Conservation (phyloP, 2,797 vertebrate genomes). For the Coregonus suidteri region DNA sequence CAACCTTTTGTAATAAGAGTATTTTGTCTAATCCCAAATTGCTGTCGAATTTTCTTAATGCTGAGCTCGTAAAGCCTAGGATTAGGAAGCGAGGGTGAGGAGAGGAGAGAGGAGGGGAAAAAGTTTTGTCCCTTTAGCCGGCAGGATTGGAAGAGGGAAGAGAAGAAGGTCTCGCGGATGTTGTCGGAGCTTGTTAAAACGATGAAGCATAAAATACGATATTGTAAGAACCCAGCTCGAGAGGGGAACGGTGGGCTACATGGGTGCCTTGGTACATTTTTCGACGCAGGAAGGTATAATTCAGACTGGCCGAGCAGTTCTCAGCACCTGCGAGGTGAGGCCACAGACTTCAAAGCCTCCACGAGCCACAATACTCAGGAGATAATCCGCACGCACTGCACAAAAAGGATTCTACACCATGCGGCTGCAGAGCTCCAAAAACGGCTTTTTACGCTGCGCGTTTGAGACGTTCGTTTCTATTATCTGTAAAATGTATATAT, state of each 20-base stretch:
- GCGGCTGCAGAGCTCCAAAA: constrained; percentile 34
- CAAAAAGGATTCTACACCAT: constrained; percentile 47
- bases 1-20: constrained; percentile 83
- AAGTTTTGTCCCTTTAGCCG: constrained; percentile 77
- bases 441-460: constrained; percentile 43
- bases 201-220: constrained; percentile 72
- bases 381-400: constrained; percentile 59
- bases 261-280: constrained; percentile 58
- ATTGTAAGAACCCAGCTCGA: constrained; percentile 42
- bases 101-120: constrained; percentile 80
- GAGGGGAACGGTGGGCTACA: constrained; percentile 23
- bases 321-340: constrained; percentile 74
- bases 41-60: constrained; percentile 87
- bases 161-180: constrained; percentile 74
- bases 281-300: constrained; percentile 36
- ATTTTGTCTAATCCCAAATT: constrained; percentile 94
- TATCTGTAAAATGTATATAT: constrained; percentile 6
- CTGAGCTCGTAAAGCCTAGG: constrained; percentile 87
- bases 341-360: constrained; percentile 65
- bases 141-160: constrained; percentile 63
- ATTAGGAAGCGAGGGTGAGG: constrained; percentile 81
- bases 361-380: constrained; percentile 51
- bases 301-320: constrained; percentile 60
- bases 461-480: constrained; percentile 28
- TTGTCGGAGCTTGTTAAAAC: constrained; percentile 81